Evolutionary conservation across 2,113 vertebrate species (phyloP).

Genomic region (Ceyx melanurus): DNA sequence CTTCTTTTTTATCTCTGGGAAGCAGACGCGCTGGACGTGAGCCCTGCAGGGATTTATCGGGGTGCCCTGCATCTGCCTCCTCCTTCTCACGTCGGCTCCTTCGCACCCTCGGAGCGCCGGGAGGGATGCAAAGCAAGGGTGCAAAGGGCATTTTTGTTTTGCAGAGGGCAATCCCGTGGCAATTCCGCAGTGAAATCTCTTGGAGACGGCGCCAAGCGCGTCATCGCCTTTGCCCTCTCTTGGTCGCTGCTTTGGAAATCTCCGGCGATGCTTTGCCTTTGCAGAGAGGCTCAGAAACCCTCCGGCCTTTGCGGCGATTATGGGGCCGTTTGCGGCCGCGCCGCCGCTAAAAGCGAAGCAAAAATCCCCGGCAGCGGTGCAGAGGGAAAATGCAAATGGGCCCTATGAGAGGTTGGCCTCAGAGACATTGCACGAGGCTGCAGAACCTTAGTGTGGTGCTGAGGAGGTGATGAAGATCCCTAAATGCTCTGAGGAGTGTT

Average conservation of each 20-base stretch:
- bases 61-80: constrained; percentile 48
- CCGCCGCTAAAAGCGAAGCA: fast-evolving
- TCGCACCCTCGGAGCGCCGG: neutral
- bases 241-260: neutral
- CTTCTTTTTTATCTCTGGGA: constrained; percentile 77
- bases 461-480: neutral
- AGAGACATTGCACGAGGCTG: neutral
- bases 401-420: fast-evolving
- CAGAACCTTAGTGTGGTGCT: neutral
- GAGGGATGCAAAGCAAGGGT: neutral
- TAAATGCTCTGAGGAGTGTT: neutral
- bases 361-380: fast-evolving
- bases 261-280: neutral
- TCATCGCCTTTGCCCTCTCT: neutral
- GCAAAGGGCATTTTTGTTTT: neutral
- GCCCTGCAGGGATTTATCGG: constrained; percentile 72
- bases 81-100: neutral
- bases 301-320: neutral
- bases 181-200: neutral
- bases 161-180: neutral
- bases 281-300: neutral
- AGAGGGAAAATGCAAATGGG: neutral
- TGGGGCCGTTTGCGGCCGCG: fast-evolving
- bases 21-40: constrained; percentile 73
- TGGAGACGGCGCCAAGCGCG: fast-evolving